A percentile compares a stretch with the other conserved stretches of the same genome.
phyloP scores from a whole-genome alignment of 1,140 invertebrate species.

The Drosophila elegans region DNA sequence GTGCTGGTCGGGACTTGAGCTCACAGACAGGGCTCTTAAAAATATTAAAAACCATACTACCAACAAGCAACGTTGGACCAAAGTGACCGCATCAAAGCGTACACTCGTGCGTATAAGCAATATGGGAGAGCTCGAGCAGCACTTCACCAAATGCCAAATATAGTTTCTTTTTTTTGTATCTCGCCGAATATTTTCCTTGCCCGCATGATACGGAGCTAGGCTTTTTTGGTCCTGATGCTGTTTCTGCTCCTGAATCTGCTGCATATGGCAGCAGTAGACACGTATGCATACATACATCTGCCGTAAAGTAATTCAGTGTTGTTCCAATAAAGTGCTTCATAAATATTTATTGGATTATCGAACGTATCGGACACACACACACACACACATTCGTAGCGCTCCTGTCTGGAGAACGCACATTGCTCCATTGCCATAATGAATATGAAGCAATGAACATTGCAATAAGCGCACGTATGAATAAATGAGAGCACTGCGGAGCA shows the following conservation, averaged over 20 bases:
- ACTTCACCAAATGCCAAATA: slow-evolving; percentile 57
- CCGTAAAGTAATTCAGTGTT: slow-evolving; percentile 83
- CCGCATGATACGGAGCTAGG: slow-evolving; percentile 3
- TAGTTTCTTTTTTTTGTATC: slow-evolving; percentile 32
- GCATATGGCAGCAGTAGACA: slow-evolving; percentile 37
- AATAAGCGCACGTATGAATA: slow-evolving; percentile 82
- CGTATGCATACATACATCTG: slow-evolving; percentile 43
- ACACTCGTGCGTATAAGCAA: slow-evolving; percentile 70
- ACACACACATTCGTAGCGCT: slow-evolving; percentile 21
- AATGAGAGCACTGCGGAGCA: slow-evolving; percentile 62
- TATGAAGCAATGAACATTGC: slow-evolving; percentile 82
- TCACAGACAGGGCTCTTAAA: slow-evolving; percentile 57
- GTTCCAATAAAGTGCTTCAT: slow-evolving; percentile 83
- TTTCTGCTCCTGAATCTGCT: slow-evolving; percentile 15
- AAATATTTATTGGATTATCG: slow-evolving; percentile 84
- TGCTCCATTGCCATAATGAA: slow-evolving; percentile 78
- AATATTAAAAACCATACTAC: slow-evolving; percentile 62
- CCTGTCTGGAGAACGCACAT: slow-evolving; percentile 56
- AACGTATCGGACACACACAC: slow-evolving; percentile 63
- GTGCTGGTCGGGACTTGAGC: slow-evolving; percentile 36
- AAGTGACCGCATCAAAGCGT: slow-evolving; percentile 68
- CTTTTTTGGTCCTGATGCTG: slow-evolving; percentile 26
- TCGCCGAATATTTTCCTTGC: slow-evolving; percentile 26
- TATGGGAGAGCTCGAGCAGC: slow-evolving; percentile 28
- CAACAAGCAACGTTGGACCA: slow-evolving; percentile 49